Evolutionary conservation across 1,140 invertebrate species (phyloP).

Genomic region (Drosophila micromelanica): DNA sequence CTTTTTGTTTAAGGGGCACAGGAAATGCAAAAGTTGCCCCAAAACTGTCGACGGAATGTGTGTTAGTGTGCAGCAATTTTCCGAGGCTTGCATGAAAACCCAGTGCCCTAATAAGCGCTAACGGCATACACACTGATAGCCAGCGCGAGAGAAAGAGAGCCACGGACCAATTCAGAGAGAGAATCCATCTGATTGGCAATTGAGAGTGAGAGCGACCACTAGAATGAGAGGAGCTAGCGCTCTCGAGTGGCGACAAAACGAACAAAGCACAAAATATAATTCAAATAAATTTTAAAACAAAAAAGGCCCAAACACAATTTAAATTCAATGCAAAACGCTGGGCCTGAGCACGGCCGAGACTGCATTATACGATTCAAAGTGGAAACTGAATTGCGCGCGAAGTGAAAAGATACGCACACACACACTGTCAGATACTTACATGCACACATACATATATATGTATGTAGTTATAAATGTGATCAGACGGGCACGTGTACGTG

Average conservation of each 20-base stretch:
- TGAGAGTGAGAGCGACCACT: conserved; percentile 9
- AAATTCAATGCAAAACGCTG: conserved; percentile 28
- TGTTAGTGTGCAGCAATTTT: conserved; percentile 65
- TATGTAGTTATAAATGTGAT: conserved; percentile 39
- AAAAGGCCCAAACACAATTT: conserved; percentile 33
- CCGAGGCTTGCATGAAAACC: conserved; percentile 76
- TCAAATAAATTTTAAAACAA: conserved; percentile 48
- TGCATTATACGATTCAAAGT: conserved; percentile 33
- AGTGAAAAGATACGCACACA: conserved; percentile 35
- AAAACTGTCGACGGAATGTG: conserved; percentile 52
- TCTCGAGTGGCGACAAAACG: conserved; percentile 1
- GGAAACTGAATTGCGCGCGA: conserved; percentile 57
- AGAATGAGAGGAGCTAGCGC: conserved; percentile 9
- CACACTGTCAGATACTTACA: conserved; percentile 37
- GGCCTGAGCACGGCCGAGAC: neutral
- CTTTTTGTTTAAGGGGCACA: conserved; percentile 52
- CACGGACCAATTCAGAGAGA: conserved; percentile 20
- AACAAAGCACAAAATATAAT: conserved; percentile 39
- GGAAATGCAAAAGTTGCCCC: conserved; percentile 76
- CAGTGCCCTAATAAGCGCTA: conserved; percentile 78
- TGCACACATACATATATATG: neutral
- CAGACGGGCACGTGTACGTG: conserved; percentile 59
- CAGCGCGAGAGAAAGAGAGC: conserved; percentile 3
- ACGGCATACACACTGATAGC: conserved; percentile 10
- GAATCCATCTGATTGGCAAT: conserved; percentile 5